Percentiles rank a stretch among this genome's conserved stretches.
These are phyloP conservation scores for Akabosia matsudoensis DNA, from an alignment of 1,140 invertebrate genomes.

Conservation along the genomic window DNA sequence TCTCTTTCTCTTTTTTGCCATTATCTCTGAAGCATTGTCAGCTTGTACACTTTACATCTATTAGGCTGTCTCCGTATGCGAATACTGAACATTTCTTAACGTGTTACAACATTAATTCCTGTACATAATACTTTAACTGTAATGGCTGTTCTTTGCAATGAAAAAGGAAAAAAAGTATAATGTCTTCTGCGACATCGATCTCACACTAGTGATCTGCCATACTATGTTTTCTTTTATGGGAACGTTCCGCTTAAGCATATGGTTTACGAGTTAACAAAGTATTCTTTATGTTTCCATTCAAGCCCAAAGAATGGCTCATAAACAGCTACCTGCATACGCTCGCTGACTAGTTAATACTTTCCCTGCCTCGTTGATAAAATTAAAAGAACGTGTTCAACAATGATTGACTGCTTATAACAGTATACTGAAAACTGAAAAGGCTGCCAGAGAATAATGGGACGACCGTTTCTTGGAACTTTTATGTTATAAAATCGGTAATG, in stretches of 20 bases:
- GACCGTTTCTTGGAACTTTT: too few species aligned
- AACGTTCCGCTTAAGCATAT: constrained; percentile 7
- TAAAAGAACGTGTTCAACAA: constrained; percentile 5
- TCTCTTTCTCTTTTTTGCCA: too few species aligned
- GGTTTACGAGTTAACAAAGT: constrained; percentile 8
- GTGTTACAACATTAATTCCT: too few species aligned
- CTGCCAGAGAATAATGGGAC: too few species aligned
- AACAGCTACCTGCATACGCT: constrained; percentile 5
- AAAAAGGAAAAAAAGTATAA: background rate
- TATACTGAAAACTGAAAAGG: too few species aligned
- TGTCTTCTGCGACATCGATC: background rate
- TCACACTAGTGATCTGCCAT: background rate
- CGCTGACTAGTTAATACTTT: background rate
- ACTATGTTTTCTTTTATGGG: background rate
- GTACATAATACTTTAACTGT: too few species aligned
- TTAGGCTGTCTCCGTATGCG: too few species aligned
- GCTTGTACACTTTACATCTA: too few species aligned
- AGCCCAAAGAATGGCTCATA: constrained; percentile 16
- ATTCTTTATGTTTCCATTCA: background rate
- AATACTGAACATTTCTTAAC: too few species aligned
- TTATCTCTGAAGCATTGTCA: too few species aligned
- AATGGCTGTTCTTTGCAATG: background rate
- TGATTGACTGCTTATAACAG: background rate
- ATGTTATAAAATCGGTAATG: too few species aligned
- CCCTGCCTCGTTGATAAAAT: background rate